phyloP scores from a whole-genome alignment of 1,140 invertebrate genomes.

The Danaus melanippus region DNA sequence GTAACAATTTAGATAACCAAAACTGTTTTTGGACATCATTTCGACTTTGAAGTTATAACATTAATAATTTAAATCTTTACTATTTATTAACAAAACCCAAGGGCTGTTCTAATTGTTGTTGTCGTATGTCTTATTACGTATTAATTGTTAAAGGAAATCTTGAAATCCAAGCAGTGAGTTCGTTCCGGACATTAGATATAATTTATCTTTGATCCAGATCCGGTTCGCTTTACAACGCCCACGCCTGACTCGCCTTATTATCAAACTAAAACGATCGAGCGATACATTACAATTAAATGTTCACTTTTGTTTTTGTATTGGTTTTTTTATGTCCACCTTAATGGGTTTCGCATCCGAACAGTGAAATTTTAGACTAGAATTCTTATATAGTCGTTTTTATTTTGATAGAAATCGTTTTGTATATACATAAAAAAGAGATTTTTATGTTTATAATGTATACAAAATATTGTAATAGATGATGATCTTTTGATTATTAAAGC shows the following conservation, averaged over 20 bases:
- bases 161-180: conserved; percentile 20
- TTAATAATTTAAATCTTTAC: too few relatives aligned
- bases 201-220: conserved; percentile 57
- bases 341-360: too few relatives aligned
- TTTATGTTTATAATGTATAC: too few relatives aligned
- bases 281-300: conserved; percentile 34
- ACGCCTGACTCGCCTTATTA: conserved; percentile 53
- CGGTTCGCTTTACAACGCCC: conserved; percentile 46
- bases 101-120: background rate
- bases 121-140: conserved; percentile 10
- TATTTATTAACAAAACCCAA: too few relatives aligned
- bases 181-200: conserved; percentile 33
- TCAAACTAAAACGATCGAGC: conserved; percentile 48
- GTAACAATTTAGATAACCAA: conserved; percentile 18
- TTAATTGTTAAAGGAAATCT: conserved; percentile 7
- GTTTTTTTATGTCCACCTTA: background rate
- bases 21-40: conserved; percentile 1
- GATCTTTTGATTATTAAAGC: too few relatives aligned
- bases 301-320: conserved; percentile 26
- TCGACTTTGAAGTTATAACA: too few relatives aligned
- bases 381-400: too few relatives aligned
- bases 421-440: too few relatives aligned
- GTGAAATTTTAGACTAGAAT: too few relatives aligned
- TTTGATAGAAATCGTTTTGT: too few relatives aligned
- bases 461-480: too few relatives aligned